phyloP scores from a whole-genome alignment of 1,140 invertebrate genomes.

The Macrotrachela quadricornifera region DNA sequence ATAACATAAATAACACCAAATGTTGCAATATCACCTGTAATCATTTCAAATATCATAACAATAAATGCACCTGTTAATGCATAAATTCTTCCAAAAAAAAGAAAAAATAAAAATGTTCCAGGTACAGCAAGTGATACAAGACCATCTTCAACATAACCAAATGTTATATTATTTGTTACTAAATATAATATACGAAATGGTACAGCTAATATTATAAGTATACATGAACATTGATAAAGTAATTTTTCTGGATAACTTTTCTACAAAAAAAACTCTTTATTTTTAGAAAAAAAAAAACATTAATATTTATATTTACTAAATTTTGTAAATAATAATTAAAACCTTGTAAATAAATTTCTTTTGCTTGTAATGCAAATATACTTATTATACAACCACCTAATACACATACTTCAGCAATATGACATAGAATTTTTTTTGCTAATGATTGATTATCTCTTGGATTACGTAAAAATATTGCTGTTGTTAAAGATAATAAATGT shows the following conservation, averaged over 20 bases:
- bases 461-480: slow-evolving; percentile 68
- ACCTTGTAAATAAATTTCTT: slow-evolving; percentile 80
- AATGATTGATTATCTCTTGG: slow-evolving; percentile 29
- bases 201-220: slow-evolving; percentile 72
- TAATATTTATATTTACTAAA: slow-evolving; percentile 41
- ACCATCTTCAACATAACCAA: slow-evolving; percentile 50
- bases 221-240: slow-evolving; percentile 72
- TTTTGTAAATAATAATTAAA: slow-evolving; percentile 67
- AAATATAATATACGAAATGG: slow-evolving; percentile 51
- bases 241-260: slow-evolving; percentile 74
- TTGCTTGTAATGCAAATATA: slow-evolving; percentile 59
- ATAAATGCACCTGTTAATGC: slow-evolving; percentile 76
- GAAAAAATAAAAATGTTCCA: slow-evolving; percentile 81
- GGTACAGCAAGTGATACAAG: slow-evolving; percentile 73
- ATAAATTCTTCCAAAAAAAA: slow-evolving; percentile 87
- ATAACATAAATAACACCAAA: slow-evolving; percentile 87
- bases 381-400: slow-evolving; percentile 59
- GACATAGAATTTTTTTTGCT: slow-evolving; percentile 33
- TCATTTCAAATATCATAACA: slow-evolving; percentile 95
- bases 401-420: slow-evolving; percentile 58
- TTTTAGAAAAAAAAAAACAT: slow-evolving; percentile 8
- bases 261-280: slow-evolving; percentile 35
- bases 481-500: slow-evolving; percentile 63
- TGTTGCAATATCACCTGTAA: slow-evolving; percentile 84
- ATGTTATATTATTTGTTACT: background rate